These are phyloP conservation scores for Vidua macroura DNA, from an alignment of 2,113 vertebrate species.

Conservation along the genomic window DNA sequence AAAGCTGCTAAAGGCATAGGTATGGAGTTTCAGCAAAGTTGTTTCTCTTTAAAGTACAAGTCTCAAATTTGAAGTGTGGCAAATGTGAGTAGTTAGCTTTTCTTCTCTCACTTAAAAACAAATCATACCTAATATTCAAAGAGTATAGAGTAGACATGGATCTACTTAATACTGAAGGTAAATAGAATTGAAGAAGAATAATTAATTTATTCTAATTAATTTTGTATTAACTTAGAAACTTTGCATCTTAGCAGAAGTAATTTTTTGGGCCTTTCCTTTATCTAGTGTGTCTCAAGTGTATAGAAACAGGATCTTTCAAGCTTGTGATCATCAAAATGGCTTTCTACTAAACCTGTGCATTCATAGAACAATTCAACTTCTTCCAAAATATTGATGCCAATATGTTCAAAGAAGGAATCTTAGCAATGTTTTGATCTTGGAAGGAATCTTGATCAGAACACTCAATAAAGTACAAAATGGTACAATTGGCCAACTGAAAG, in stretches of 20 bases:
- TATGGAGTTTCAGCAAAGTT: neutral
- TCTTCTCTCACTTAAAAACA: neutral
- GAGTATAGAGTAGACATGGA: neutral
- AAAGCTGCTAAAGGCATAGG: neutral
- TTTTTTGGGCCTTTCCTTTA: neutral
- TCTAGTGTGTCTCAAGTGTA: neutral
- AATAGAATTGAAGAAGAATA: neutral
- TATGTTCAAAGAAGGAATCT: neutral
- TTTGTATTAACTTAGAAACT: neutral
- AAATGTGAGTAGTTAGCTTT: neutral
- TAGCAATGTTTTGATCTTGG: neutral
- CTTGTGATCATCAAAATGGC: neutral
- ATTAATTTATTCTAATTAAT: neutral
- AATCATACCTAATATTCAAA: neutral
- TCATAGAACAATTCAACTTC: fast-evolving
- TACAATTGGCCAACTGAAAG: neutral
- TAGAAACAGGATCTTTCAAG: neutral
- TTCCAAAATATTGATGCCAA: neutral
- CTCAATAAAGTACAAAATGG: neutral
- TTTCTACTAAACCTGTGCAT: neutral
- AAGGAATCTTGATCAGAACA: neutral
- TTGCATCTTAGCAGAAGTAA: neutral
- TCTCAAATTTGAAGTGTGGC: neutral
- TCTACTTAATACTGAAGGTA: neutral
- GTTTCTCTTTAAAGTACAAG: neutral